phyloP scores from a whole-genome alignment of 2,888 invertebrate genomes.

The Atrina japonica region DNA sequence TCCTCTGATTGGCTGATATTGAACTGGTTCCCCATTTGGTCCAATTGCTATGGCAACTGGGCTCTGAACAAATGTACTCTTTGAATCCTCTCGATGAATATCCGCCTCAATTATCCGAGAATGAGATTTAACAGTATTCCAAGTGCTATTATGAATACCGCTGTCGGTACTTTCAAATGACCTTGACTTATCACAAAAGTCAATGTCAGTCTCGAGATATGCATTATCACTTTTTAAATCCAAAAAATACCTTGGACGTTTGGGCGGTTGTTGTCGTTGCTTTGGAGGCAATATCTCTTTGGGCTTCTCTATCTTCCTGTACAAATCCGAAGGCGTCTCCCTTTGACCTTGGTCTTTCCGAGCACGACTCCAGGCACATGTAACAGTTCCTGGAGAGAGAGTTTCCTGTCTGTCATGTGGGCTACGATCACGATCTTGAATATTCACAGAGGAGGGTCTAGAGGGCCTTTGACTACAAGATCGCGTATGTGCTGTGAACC shows the following conservation, averaged over 20 bases:
- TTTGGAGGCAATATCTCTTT: conserved; percentile 1
- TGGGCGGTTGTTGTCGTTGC: conserved; percentile 1
- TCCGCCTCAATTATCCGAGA: conserved; percentile 16
- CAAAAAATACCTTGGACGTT: conserved; percentile 14
- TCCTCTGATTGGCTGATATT: conserved; percentile 25
- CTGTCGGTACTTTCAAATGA: neutral
- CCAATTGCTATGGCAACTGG: conserved; percentile 1
- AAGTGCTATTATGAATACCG: neutral
- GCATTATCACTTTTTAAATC: conserved; percentile 25
- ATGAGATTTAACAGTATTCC: conserved; percentile 7
- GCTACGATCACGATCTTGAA: conserved; percentile 16
- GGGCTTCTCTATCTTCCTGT: neutral
- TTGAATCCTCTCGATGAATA: conserved; percentile 11
- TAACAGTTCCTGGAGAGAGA: conserved; percentile 12
- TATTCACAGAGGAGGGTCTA: no score
- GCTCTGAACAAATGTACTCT: neutral
- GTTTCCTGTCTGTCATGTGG: conserved; percentile 18
- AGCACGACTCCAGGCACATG: conserved; percentile 5
- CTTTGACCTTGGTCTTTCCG: conserved; percentile 6
- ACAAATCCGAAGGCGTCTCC: neutral
- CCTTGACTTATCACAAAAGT: conserved; percentile 10
- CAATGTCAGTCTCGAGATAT: conserved; percentile 23
- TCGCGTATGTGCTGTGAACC: conserved; percentile 22
- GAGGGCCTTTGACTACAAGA: conserved; percentile 10
- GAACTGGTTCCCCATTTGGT: conserved; percentile 2